Conservation (phyloP, 2,113 vertebrate genomes). For the Lathamus discolor region DNA sequence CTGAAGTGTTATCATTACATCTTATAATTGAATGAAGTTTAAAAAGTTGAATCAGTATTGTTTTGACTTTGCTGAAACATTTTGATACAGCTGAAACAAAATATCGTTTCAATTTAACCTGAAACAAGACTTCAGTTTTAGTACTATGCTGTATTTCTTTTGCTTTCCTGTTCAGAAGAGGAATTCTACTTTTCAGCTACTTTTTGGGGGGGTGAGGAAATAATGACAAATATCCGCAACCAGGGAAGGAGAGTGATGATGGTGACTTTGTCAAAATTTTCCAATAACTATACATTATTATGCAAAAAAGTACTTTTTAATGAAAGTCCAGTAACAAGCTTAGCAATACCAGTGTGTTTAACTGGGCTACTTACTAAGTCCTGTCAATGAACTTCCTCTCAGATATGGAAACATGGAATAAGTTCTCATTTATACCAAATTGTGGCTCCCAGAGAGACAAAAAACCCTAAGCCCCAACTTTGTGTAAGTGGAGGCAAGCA, state of each 20-base stretch:
- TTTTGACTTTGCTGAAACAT: background rate
- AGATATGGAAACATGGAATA: background rate
- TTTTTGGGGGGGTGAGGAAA: background rate
- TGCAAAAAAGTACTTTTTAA: background rate
- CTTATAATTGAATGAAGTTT: background rate
- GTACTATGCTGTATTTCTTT: background rate
- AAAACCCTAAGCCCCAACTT: background rate
- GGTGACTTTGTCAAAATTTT: background rate
- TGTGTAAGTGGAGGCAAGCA: fast-evolving
- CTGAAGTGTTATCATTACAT: background rate
- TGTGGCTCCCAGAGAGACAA: background rate
- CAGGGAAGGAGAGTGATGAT: background rate
- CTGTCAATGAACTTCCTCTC: background rate
- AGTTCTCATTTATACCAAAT: background rate
- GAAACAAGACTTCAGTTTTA: background rate
- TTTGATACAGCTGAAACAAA: background rate
- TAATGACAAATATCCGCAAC: background rate
- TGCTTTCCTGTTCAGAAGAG: background rate
- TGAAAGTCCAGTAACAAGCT: background rate
- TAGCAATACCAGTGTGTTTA: background rate
- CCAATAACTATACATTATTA: background rate
- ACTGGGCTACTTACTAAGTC: background rate
- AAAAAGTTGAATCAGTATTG: background rate
- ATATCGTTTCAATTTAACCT: background rate
- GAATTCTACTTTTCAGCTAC: background rate